Conservation (phyloP, 2,888 invertebrate species). For the Apamea epomidion region DNA sequence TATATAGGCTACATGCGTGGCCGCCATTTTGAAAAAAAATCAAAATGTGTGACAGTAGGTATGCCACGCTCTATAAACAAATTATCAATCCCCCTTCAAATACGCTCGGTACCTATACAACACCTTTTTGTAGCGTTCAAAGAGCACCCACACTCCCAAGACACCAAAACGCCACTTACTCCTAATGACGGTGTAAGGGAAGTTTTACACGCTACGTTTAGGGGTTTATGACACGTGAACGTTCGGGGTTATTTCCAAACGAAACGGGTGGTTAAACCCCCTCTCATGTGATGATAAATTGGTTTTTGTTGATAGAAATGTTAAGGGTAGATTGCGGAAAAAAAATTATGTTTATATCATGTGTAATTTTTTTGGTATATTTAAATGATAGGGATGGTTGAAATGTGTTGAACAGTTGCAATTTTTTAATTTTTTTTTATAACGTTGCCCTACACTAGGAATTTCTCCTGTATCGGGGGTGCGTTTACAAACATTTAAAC, state of each 20-base stretch:
- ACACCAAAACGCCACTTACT: constrained; percentile 50
- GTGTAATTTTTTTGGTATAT: constrained; percentile 47
- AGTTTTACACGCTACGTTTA: constrained; percentile 71
- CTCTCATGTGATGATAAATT: constrained; percentile 64
- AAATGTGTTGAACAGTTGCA: background rate
- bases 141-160: constrained; percentile 31
- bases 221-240: constrained; percentile 73
- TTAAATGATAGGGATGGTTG: constrained; percentile 22
- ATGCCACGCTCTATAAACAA: background rate
- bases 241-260: constrained; percentile 58
- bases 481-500: too few species aligned
- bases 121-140: background rate
- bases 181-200: constrained; percentile 54
- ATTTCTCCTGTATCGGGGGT: too few species aligned
- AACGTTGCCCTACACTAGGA: too few species aligned
- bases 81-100: background rate
- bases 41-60: background rate
- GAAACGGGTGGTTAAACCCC: constrained; percentile 55
- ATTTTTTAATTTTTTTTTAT: too few species aligned
- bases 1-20: too few species aligned
- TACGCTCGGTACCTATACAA: background rate
- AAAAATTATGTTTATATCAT: constrained; percentile 32
- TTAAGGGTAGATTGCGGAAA: constrained; percentile 52
- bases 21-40: too few species aligned
- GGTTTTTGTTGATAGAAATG: constrained; percentile 64